Percentiles rank a stretch among this genome's conserved stretches.
Conservation (phyloP, 2,888 invertebrate species). For the Agriopis marginaria region DNA sequence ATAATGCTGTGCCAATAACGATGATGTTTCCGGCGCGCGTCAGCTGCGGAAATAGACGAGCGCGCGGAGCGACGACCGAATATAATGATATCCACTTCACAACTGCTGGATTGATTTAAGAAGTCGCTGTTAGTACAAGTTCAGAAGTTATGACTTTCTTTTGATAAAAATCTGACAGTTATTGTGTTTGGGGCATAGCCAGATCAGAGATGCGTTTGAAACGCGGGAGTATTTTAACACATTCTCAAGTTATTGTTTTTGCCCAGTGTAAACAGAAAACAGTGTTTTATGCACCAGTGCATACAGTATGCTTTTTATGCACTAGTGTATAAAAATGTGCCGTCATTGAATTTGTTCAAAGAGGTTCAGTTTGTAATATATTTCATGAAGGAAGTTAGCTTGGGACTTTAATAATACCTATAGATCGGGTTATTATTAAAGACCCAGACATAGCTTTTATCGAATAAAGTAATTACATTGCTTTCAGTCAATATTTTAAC, state of each 20-base stretch:
- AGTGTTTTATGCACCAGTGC: too few species aligned
- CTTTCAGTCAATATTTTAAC: too few species aligned
- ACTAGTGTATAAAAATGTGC: too few species aligned
- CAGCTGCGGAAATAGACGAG: slow-evolving; percentile 29
- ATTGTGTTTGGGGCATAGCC: slow-evolving; percentile 19
- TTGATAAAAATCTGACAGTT: slow-evolving; percentile 17
- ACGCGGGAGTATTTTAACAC: background rate
- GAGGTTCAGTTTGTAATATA: too few species aligned
- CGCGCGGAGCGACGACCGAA: slow-evolving; percentile 28
- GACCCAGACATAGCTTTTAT: too few species aligned
- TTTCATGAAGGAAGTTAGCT: too few species aligned
- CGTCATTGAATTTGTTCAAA: too few species aligned
- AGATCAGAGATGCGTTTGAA: slow-evolving; percentile 3
- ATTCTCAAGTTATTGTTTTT: background rate
- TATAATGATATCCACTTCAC: slow-evolving; percentile 27
- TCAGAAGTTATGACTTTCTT: slow-evolving; percentile 16
- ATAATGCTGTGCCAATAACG: slow-evolving; percentile 35
- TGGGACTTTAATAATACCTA: too few species aligned
- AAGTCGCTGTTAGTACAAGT: slow-evolving; percentile 14
- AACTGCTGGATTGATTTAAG: slow-evolving; percentile 25
- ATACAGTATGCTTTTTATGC: too few species aligned
- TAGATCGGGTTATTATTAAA: too few species aligned
- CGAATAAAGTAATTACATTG: too few species aligned
- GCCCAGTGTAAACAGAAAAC: background rate
- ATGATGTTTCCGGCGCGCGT: slow-evolving; percentile 34